phyloP scores from a whole-genome alignment of 1,140 invertebrate genomes.

The Calosoma granatense region DNA sequence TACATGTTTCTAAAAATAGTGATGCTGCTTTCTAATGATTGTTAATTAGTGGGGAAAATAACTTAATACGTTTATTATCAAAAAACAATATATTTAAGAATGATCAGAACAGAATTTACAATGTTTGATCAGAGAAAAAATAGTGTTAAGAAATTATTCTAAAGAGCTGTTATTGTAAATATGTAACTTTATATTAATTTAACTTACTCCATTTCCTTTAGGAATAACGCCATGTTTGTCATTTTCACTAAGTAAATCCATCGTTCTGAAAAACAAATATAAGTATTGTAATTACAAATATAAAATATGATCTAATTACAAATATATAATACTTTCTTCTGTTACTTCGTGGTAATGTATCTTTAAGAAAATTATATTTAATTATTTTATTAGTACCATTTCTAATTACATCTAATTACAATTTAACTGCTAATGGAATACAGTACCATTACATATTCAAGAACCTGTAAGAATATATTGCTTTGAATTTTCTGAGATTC shows the following conservation, averaged over 20 bases:
- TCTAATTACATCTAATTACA: background rate
- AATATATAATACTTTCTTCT: conserved; percentile 1
- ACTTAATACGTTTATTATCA: no score
- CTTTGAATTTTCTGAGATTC: no score
- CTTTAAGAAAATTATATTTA: background rate
- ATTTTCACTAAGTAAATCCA: conserved; percentile 25
- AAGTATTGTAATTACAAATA: background rate
- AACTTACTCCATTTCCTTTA: conserved; percentile 28
- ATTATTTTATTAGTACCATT: background rate
- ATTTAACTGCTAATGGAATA: background rate
- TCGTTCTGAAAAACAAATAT: conserved; percentile 23
- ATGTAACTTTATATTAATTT: background rate
- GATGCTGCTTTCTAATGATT: no score
- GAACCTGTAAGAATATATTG: no score
- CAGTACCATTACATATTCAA: no score
- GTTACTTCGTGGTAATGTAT: background rate
- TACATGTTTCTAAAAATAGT: no score
- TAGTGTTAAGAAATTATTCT: background rate
- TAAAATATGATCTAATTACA: background rate
- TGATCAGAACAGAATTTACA: background rate
- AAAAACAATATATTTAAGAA: background rate
- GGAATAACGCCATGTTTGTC: conserved; percentile 21
- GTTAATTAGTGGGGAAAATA: no score
- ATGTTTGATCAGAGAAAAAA: background rate
- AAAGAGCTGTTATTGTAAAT: background rate